Percentiles rank a stretch among this genome's conserved stretches.
phyloP scores from a whole-genome alignment of 1,140 invertebrate genomes.

The Achatina immaculata region DNA sequence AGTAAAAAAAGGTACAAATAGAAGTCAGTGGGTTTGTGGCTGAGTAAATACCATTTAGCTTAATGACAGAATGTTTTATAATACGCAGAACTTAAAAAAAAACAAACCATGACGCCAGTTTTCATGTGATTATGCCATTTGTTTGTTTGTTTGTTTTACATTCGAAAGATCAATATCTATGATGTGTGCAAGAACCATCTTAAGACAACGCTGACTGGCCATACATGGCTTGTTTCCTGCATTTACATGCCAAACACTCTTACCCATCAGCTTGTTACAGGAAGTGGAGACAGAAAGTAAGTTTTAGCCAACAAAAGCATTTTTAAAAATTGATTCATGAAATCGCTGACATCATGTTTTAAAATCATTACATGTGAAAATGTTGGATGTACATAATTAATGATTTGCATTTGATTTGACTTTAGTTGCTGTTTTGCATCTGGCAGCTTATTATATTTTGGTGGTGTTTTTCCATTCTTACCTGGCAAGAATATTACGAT shows the following conservation, averaged over 20 bases:
- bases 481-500: too few relatives aligned
- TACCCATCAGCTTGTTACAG: slow-evolving; percentile 54
- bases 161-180: slow-evolving; percentile 61
- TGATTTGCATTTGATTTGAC: background rate
- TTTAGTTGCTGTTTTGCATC: background rate
- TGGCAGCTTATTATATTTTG: background rate
- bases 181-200: slow-evolving; percentile 48
- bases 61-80: too few relatives aligned
- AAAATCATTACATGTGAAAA: background rate
- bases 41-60: too few relatives aligned
- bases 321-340: background rate
- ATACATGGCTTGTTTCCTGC: slow-evolving; percentile 57
- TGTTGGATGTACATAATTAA: background rate
- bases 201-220: slow-evolving; percentile 51
- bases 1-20: too few relatives aligned
- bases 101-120: too few relatives aligned
- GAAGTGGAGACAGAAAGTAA: slow-evolving; percentile 64
- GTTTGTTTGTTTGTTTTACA: slow-evolving; percentile 8
- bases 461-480: background rate
- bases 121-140: too few relatives aligned
- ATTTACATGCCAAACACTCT: slow-evolving; percentile 56
- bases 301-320: background rate
- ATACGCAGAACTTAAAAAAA: too few relatives aligned
- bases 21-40: too few relatives aligned
- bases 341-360: background rate